Base-by-base conservation (phyloP, 2,888 invertebrate genomes). In the Sipha maydis region DNA sequence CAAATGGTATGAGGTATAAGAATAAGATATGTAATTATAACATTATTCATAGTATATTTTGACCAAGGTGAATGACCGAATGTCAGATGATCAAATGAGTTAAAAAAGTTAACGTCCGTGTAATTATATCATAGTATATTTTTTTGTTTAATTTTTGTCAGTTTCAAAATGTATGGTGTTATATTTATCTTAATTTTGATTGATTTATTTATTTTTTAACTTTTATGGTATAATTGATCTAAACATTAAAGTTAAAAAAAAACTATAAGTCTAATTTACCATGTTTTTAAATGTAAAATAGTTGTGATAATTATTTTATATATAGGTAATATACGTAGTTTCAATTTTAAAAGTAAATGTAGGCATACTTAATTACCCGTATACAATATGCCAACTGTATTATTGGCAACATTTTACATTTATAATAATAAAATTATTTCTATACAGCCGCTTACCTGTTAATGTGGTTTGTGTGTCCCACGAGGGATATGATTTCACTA, bases 401-500 rank as follows among this genome's bases (percentile, higher is more conserved):
- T 31, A 78, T 48, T n/a, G 76, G 41, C n/a, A 41, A 31, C 48
- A 2, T 48, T 48, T 76, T 76, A 41, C 0, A 76, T 76, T 41
- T 41, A 8, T 31, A 76, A 41, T 78, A 78, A 25, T 76, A 8
- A 54, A 77, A n/a, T 31, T 8, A 54, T 73, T 73, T 25, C 7
- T 21, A 17, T 41, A 21, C 31, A 4, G 48, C 2, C 9, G 31
- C 41, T 67, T 31, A 88, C 88, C 88, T 41, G 88, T 75, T 21
- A 82, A 31, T 5, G 88, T 21, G 17, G 61, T 48, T 48, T 14
- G 88, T 7, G 75, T n/a, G 67, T 82, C 88, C 88, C 88, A 88
- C 14, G 88, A 80, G 5, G 88, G 88, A 67, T 61, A 75, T 17
- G 88, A 71, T 61, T 82, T 38, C 25, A 88, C 88, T 25, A 41